Conservation (phyloP, 2,113 vertebrate species). For the Clarias gariepinus region DNA sequence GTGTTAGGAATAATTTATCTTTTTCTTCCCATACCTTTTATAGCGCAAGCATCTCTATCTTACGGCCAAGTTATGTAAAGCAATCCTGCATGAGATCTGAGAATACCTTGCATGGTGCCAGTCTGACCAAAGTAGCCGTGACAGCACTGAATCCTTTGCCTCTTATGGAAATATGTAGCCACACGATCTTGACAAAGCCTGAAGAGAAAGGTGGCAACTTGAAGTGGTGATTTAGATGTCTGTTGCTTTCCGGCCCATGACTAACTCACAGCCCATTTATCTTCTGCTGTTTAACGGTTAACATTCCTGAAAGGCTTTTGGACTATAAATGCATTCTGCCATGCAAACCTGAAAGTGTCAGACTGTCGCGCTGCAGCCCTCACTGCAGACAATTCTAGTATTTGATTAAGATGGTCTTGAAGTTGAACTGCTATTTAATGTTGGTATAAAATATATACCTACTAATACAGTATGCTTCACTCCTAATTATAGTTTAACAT, state of each 20-base stretch:
- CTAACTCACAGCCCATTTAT: conserved; percentile 47
- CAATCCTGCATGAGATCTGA: conserved; percentile 14
- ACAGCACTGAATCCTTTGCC: conserved; percentile 12
- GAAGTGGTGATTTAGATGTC: conserved; percentile 31
- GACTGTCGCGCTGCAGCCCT: conserved; percentile 15
- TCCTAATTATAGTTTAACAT: background rate
- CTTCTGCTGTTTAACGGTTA: conserved; percentile 52
- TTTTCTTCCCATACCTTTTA: conserved; percentile 32
- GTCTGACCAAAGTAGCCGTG: conserved; percentile 19
- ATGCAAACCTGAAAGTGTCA: conserved; percentile 10
- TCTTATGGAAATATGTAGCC: conserved; percentile 41
- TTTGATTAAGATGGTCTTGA: conserved; percentile 21
- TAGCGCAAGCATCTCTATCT: conserved; percentile 25
- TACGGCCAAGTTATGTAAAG: conserved; percentile 38
- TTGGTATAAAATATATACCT: background rate
- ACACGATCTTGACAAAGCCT: conserved; percentile 16
- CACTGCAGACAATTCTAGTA: conserved; percentile 36
- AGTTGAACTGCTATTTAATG: conserved; percentile 21
- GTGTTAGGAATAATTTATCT: conserved; percentile 27
- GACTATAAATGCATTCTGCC: conserved; percentile 42
- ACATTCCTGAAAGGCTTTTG: conserved; percentile 46
- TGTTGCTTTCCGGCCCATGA: conserved; percentile 31
- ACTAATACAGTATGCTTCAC: background rate
- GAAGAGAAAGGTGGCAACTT: conserved; percentile 34
- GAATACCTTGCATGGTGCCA: conserved; percentile 19